Percentiles rank a stretch among this genome's conserved stretches.
Conservation (phyloP, 2,113 vertebrate species). For the Sceloporus tristichus region DNA sequence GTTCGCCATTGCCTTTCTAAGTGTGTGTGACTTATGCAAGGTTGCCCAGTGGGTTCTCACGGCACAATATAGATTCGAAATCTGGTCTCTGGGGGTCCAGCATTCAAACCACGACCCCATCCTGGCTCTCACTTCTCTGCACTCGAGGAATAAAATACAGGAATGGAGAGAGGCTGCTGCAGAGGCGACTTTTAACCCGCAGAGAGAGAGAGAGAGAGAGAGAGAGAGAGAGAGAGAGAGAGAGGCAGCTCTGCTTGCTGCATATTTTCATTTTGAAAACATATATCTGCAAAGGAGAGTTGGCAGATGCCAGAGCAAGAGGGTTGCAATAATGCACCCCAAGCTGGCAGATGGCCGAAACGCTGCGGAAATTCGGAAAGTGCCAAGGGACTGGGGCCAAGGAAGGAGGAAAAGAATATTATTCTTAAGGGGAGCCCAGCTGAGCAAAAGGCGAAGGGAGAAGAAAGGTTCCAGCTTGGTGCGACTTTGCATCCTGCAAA, state of each 20-base stretch:
- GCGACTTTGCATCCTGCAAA: not conserved
- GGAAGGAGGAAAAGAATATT: not conserved
- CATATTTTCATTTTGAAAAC: not conserved
- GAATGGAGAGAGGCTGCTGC: not conserved
- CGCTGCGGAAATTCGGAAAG: not conserved
- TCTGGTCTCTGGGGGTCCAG: no score
- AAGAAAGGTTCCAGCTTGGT: no score
- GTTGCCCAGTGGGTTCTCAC: no score
- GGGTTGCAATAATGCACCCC: not conserved
- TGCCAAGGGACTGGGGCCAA: not conserved
- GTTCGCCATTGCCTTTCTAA: no score
- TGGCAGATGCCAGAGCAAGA: not conserved
- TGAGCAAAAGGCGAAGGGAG: not conserved
- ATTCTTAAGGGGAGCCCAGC: not conserved
- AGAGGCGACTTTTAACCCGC: not conserved
- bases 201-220: no score
- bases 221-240: no score
- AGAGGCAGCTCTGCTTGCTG: not conserved
- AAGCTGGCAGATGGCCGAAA: not conserved
- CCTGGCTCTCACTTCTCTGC: no score
- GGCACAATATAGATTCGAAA: no score
- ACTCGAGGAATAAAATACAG: no score
- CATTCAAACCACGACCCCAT: no score
- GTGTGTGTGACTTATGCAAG: no score
- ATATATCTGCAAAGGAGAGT: not conserved